Evolutionary conservation across 2,797 vertebrate genomes (phyloP).

Genomic region (Anas georgica): DNA sequence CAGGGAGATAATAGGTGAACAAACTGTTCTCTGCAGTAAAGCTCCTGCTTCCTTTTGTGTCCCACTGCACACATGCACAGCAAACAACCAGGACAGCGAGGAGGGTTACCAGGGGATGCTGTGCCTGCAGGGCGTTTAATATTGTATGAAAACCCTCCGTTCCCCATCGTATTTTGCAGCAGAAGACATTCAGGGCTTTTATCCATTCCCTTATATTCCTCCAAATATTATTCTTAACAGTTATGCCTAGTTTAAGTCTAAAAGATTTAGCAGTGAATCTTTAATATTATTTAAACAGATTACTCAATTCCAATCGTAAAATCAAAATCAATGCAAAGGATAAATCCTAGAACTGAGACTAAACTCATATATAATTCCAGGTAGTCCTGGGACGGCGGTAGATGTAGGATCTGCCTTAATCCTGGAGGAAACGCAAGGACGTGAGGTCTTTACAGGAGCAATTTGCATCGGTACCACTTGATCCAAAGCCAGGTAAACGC

Average conservation of each 20-base stretch:
- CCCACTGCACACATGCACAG: accelerated
- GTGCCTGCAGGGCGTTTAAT: neutral
- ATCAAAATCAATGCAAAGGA: too few relatives aligned
- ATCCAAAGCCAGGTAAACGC: neutral
- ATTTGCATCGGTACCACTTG: accelerated
- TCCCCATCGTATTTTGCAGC: neutral
- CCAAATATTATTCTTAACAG: neutral
- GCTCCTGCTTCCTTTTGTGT: neutral
- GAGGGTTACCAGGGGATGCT: neutral
- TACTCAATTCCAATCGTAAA: neutral
- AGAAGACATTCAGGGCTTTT: neutral
- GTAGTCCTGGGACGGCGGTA: accelerated
- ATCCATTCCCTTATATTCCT: neutral
- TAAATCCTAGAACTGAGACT: neutral
- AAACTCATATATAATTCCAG: neutral
- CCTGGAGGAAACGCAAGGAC: accelerated
- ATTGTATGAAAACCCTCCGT: neutral
- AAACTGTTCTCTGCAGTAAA: neutral
- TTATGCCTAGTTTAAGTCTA: neutral
- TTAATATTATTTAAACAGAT: neutral
- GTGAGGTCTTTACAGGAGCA: neutral
- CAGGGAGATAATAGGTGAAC: neutral
- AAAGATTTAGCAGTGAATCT: neutral
- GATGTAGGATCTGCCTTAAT: neutral
- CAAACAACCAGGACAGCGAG: neutral